Conservation (phyloP, 1,140 invertebrate species). For the Anastrepha ludens region DNA sequence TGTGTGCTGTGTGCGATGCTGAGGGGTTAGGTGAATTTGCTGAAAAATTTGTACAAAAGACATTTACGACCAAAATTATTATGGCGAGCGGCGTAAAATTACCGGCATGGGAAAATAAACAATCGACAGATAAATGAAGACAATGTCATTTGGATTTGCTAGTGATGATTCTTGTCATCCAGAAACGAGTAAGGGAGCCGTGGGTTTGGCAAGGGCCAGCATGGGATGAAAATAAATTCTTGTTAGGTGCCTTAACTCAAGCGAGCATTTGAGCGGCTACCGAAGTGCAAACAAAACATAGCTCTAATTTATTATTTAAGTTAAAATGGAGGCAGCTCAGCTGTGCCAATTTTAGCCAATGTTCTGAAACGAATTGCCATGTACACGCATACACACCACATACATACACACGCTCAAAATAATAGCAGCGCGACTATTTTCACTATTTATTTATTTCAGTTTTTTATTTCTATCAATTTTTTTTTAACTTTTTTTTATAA, state of each 20-base stretch:
- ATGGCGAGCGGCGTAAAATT: no score
- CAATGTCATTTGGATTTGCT: not conserved
- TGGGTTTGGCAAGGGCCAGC: not conserved
- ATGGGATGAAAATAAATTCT: not conserved
- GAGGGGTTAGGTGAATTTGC: no score
- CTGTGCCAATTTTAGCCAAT: slow-evolving; percentile 5
- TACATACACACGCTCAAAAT: no score
- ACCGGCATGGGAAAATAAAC: not conserved
- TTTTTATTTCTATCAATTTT: no score
- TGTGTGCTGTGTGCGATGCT: no score
- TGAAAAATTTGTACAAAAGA: no score
- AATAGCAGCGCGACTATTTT: no score
- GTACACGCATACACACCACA: not conserved
- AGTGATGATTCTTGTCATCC: not conserved
- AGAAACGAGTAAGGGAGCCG: not conserved
- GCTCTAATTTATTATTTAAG: not conserved
- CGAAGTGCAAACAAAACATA: not conserved
- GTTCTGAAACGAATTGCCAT: slow-evolving; percentile 1
- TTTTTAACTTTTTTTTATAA: no score
- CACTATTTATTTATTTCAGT: no score
- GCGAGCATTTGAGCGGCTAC: not conserved
- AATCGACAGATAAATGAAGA: not conserved
- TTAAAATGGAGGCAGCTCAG: not conserved
- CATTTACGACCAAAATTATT: no score
- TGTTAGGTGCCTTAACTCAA: not conserved